Evolutionary conservation across 2,113 vertebrate genomes (phyloP).

Genomic region (Mellivora capensis): DNA sequence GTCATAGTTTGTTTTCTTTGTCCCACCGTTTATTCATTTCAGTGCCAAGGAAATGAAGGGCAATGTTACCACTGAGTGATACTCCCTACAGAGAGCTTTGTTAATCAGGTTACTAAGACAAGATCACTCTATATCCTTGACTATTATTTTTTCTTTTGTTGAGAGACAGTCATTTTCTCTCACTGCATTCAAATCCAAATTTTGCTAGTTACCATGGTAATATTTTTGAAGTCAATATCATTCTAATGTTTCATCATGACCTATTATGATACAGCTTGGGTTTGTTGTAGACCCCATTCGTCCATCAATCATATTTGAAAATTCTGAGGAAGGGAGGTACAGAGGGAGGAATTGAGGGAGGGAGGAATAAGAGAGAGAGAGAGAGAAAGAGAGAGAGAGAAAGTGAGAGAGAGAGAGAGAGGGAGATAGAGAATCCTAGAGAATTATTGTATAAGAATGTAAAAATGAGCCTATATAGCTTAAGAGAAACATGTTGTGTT

Average conservation of each 20-base stretch:
- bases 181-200: constrained; percentile 43
- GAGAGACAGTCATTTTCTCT: constrained; percentile 57
- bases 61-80: neutral
- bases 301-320: constrained; percentile 45
- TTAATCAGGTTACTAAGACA: constrained; percentile 39
- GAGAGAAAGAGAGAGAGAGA: neutral
- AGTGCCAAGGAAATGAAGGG: constrained; percentile 34
- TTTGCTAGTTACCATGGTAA: constrained; percentile 66
- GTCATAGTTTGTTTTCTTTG: neutral
- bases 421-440: neutral
- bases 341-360: neutral
- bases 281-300: constrained; percentile 57
- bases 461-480: neutral
- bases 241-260: constrained; percentile 27
- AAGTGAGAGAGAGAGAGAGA: neutral
- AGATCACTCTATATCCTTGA: constrained; percentile 31
- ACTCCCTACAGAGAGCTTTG: neutral
- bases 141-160: constrained; percentile 61
- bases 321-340: neutral
- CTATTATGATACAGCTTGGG: constrained; percentile 57
- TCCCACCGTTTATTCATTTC: constrained; percentile 31
- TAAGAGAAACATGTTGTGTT: neutral
- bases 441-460: neutral
- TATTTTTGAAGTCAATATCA: constrained; percentile 63
- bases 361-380: neutral